Evolutionary conservation across 2,797 vertebrate genomes (phyloP), one percentile per base, ranked within the genome.

Genomic region (Nyctalus aviator): DNA sequence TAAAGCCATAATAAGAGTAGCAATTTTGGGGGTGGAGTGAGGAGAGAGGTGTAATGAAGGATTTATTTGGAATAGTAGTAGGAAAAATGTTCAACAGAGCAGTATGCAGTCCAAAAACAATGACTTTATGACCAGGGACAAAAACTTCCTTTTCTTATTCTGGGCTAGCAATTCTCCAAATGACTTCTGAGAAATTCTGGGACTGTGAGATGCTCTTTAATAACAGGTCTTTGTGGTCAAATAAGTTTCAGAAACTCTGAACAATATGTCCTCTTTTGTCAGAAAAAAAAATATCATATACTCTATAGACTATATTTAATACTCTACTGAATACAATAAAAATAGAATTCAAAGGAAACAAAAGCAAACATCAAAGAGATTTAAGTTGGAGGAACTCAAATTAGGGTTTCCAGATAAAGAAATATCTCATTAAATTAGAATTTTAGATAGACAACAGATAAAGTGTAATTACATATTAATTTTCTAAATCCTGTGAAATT

Each of bases 391-490:
- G 10, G 20, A 79, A 76, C 9, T 87, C n/a, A 84, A 92, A 59
- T 89, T 75, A 75, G 41, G 0, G 14, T 44, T 79, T 2, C 11
- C 88, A 68, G 18, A 79, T 44, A 50, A 91, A 90, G 92, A 53
- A 20, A 48, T 48, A 32, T 32, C 37, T 48, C 90, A 71, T 57
- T 77, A 88, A 92, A 78, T 79, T 44, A 48, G 18, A 87, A 84
- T 81, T 90, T 90, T 41, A 95, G 55, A 71, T 66, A 87, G 87
- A 62, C 11, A 86, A 64, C 37, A 93, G 25, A 32, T 90, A 5
- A 53, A 90, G 50, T 83, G n/a, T 30, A 90, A 84, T 84, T 68
- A 37, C 46, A 90, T 57, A 71, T 88, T 84, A 72, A 75, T 68
- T 84, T 77, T 8, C 25, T 84, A 89, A 82, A 72, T 66, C 6